Conservation (phyloP, 1,140 invertebrate genomes). For the Dendrolimus kikuchii region DNA sequence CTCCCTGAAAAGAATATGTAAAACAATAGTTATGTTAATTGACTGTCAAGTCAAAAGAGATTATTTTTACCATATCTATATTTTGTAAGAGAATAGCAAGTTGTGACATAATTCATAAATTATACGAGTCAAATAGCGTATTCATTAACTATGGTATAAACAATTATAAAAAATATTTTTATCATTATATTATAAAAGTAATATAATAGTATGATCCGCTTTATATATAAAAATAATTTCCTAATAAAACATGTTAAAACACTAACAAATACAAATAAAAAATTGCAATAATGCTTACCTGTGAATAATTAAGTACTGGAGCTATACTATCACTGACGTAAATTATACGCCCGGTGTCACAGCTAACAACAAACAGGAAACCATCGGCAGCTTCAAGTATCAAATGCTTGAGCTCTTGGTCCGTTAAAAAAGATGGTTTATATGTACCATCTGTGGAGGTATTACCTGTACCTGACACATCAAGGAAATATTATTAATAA, state of each 20-base stretch:
- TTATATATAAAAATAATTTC: no score
- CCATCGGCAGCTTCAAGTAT: slow-evolving; percentile 99
- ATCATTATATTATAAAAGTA: no score
- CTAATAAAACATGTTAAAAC: no score
- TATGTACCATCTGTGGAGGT: slow-evolving; percentile 95
- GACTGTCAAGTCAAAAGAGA: neutral
- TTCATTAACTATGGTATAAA: no score
- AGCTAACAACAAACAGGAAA: slow-evolving; percentile 98
- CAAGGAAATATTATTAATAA: neutral
- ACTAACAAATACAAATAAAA: no score
- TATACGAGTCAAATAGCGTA: no score
- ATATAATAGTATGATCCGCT: slow-evolving; percentile 8
- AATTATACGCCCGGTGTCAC: slow-evolving; percentile 96
- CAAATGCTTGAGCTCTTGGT: slow-evolving; percentile 98
- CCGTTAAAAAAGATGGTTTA: slow-evolving; percentile 98
- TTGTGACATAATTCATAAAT: no score
- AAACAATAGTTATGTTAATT: slow-evolving; percentile 8
- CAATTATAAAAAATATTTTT: no score
- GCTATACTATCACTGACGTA: slow-evolving; percentile 99
- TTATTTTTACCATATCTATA: neutral
- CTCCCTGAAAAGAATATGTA: slow-evolving; percentile 76
- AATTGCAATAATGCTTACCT: slow-evolving; percentile 67
- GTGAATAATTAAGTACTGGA: slow-evolving; percentile 96
- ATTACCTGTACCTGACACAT: slow-evolving; percentile 89
- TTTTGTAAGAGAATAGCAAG: no score